These are phyloP conservation scores for Andinoacara biseriatus DNA, from an alignment of 2,113 vertebrate species.

Conservation along the genomic window DNA sequence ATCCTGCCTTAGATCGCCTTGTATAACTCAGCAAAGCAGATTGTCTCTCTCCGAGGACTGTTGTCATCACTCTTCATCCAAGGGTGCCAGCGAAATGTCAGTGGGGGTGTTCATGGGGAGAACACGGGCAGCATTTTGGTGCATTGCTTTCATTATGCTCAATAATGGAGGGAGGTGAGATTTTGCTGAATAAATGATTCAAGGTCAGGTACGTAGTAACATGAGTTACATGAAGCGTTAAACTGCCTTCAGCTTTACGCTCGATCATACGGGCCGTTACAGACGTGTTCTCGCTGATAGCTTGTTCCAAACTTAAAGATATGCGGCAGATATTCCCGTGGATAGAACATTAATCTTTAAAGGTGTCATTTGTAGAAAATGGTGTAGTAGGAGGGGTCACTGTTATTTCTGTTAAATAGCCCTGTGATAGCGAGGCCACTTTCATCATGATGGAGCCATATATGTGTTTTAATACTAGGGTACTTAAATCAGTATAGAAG, in stretches of 20 bases:
- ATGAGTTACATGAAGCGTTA: slow-evolving; percentile 50
- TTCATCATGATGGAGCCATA: not conserved
- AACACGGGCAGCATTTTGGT: slow-evolving; percentile 28
- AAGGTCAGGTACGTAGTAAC: slow-evolving; percentile 47
- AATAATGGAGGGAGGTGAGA: slow-evolving; percentile 24
- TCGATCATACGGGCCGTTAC: not conserved
- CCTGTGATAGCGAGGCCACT: not conserved
- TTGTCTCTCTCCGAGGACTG: slow-evolving; percentile 20
- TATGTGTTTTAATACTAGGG: not conserved
- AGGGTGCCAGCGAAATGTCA: slow-evolving; percentile 20
- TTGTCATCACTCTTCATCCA: not conserved
- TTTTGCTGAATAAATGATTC: slow-evolving; percentile 54
- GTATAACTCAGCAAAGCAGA: slow-evolving; percentile 13
- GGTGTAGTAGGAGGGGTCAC: not conserved
- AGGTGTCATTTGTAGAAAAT: slow-evolving; percentile 3
- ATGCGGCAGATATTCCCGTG: not conserved
- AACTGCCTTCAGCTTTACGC: slow-evolving; percentile 20
- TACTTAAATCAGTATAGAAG: not conserved
- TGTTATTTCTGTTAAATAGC: not conserved
- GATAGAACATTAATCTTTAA: slow-evolving; percentile 5
- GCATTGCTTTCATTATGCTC: slow-evolving; percentile 42
- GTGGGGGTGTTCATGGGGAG: slow-evolving; percentile 11
- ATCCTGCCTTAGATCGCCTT: slow-evolving; percentile 26
- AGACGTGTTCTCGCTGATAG: slow-evolving; percentile 1
- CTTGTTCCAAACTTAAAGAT: not conserved